Conservation (phyloP, 2,797 vertebrate genomes). For the Enteromius viviparus region DNA sequence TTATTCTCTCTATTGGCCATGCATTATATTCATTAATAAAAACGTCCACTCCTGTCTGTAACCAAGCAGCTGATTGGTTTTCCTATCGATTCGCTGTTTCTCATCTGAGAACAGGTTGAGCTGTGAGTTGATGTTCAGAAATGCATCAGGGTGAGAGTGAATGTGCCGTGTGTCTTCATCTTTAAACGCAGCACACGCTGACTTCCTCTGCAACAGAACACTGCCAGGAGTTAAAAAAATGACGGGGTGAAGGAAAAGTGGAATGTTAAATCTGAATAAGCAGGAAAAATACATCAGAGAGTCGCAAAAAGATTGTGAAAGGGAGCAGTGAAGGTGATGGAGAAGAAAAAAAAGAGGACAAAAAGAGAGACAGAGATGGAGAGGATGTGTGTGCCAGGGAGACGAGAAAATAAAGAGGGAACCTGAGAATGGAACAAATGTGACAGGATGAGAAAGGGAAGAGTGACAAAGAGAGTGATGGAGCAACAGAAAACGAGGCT, state of each 20-base stretch:
- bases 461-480: constrained; percentile 48
- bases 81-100: constrained; percentile 17
- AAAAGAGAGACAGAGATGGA: constrained; percentile 64
- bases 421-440: constrained; percentile 51
- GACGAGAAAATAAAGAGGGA: constrained; percentile 42
- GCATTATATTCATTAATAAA: constrained; percentile 39
- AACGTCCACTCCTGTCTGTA: constrained; percentile 5
- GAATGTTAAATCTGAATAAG: constrained; percentile 50
- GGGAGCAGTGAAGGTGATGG: constrained; percentile 60
- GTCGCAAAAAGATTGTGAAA: constrained; percentile 63
- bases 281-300: constrained; percentile 44
- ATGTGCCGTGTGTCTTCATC: constrained; percentile 31
- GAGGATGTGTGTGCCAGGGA: constrained; percentile 60
- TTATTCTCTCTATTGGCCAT: constrained; percentile 37
- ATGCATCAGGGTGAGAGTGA: constrained; percentile 3
- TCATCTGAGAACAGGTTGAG: constrained; percentile 22
- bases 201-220: constrained; percentile 37
- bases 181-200: constrained; percentile 34
- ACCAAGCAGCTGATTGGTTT: constrained; percentile 29
- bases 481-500: constrained; percentile 50
- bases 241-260: constrained; percentile 8
- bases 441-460: constrained; percentile 54
- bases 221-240: constrained; percentile 32
- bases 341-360: constrained; percentile 50
- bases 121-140: not conserved